Conservation (phyloP, 2,888 invertebrate species). For the Drosophila austrosaltans region DNA sequence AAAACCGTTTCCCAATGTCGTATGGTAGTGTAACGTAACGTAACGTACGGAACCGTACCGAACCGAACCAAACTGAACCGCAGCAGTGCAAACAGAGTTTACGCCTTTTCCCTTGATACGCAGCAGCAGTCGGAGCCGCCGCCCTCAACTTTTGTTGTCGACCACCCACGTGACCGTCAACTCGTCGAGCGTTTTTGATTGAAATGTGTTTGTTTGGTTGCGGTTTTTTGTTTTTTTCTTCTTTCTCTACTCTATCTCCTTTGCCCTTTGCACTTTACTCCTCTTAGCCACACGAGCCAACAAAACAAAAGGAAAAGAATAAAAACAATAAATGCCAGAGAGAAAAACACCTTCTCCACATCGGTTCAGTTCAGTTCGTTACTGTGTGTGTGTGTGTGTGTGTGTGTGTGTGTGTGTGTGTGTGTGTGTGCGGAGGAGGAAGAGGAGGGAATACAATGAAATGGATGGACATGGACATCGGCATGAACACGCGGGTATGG, state of each 20-base stretch:
- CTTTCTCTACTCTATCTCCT: background rate
- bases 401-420: no score
- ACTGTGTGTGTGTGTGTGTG: background rate
- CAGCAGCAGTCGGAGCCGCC: no score
- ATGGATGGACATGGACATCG: slow-evolving; percentile 47
- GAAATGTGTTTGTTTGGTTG: slow-evolving; percentile 76
- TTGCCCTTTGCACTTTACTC: slow-evolving; percentile 4
- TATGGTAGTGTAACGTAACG: background rate
- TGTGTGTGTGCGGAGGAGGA: background rate
- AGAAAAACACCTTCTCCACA: slow-evolving; percentile 4
- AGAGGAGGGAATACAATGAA: slow-evolving; percentile 5
- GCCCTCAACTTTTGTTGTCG: slow-evolving; percentile 39
- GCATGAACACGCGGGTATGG: slow-evolving; percentile 21
- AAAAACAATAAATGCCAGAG: slow-evolving; percentile 14
- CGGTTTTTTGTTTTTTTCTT: slow-evolving; percentile 48
- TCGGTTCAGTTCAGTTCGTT: background rate
- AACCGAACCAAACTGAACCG: background rate
- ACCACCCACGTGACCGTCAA: slow-evolving; percentile 64
- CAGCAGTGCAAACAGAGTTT: slow-evolving; percentile 16
- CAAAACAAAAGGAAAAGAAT: slow-evolving; percentile 5
- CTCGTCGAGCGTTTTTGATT: slow-evolving; percentile 69
- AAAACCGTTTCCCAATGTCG: slow-evolving; percentile 1
- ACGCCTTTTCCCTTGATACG: background rate
- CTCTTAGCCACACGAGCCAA: slow-evolving; percentile 4
- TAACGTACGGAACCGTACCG: no score